phyloP scores from a whole-genome alignment of 2,113 vertebrate species.

The Chlamydotis undulata region DNA sequence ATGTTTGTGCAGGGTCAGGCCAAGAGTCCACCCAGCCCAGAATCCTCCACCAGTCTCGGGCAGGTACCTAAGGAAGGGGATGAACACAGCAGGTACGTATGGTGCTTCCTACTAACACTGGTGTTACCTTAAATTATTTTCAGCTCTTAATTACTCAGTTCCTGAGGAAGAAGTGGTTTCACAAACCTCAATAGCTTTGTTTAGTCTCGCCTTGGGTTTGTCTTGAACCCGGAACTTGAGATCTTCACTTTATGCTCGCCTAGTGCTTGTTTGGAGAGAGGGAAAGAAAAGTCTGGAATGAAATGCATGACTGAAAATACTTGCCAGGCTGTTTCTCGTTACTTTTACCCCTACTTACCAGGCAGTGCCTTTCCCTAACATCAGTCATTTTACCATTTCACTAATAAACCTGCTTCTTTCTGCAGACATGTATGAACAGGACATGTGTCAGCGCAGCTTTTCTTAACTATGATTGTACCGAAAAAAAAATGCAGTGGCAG shows the following conservation, averaged over 20 bases:
- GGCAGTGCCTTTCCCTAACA: neutral
- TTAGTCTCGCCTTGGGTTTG: neutral
- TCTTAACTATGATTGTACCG: neutral
- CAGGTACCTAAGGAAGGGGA: neutral
- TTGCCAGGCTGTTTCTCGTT: neutral
- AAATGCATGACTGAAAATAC: neutral
- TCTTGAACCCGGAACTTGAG: neutral
- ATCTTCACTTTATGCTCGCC: neutral
- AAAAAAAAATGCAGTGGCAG: neutral
- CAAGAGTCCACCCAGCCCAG: neutral
- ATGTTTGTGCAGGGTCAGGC: neutral
- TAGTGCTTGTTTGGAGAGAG: neutral
- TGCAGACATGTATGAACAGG: neutral
- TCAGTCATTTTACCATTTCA: neutral
- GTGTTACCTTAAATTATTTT: neutral
- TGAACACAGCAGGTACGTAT: neutral
- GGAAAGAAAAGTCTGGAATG: neutral
- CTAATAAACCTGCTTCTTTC: neutral
- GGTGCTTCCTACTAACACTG: no score
- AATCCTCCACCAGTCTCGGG: neutral
- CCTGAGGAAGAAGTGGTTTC: neutral
- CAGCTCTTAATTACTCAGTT: neutral
- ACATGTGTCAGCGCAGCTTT: neutral
- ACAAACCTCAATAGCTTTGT: no score
- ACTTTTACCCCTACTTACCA: neutral